Evolutionary conservation across 30 jellyfish, hydroid and myxozoan genomes (phyloP).

Genomic region (Mastigias papua): DNA sequence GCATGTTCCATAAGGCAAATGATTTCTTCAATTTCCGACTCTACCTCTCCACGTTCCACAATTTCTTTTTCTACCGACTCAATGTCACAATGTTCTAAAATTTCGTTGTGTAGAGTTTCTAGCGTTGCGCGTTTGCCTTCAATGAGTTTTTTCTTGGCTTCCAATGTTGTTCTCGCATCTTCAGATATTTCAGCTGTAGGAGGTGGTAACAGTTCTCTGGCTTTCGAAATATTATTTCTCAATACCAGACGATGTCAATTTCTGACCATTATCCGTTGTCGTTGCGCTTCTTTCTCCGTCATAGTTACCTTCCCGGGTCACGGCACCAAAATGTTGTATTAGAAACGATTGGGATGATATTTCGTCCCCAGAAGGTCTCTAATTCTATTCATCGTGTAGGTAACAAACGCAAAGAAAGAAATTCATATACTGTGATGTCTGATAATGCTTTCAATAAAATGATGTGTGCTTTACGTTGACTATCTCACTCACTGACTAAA

Average conservation of each 20-base stretch:
- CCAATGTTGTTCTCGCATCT: not conserved
- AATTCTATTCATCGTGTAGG: not conserved
- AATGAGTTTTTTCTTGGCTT: not conserved
- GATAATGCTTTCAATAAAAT: not conserved
- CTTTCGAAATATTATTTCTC: not conserved
- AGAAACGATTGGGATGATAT: not conserved
- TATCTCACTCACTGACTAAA: not conserved
- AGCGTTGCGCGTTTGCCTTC: constrained; percentile 7
- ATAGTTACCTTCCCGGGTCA: constrained; percentile 30
- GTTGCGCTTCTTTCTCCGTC: constrained; percentile 1
- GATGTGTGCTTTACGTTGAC: not conserved
- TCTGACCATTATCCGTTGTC: not conserved
- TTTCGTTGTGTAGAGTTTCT: not conserved
- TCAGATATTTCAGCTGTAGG: not conserved
- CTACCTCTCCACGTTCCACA: not conserved
- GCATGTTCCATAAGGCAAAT: constrained; percentile 4
- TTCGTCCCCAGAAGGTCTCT: not conserved
- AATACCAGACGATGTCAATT: constrained; percentile 3
- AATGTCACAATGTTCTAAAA: constrained; percentile 9
- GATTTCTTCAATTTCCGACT: constrained; percentile 9
- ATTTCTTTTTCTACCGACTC: not conserved
- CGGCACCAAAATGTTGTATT: constrained; percentile 3
- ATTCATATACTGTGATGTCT: not conserved
- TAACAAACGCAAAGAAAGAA: not conserved
- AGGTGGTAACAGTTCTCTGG: not conserved